A percentile compares a stretch with the other conserved stretches of the same genome.
phyloP scores from a whole-genome alignment of 2,888 invertebrate species.

The Itoplectis maculator region DNA sequence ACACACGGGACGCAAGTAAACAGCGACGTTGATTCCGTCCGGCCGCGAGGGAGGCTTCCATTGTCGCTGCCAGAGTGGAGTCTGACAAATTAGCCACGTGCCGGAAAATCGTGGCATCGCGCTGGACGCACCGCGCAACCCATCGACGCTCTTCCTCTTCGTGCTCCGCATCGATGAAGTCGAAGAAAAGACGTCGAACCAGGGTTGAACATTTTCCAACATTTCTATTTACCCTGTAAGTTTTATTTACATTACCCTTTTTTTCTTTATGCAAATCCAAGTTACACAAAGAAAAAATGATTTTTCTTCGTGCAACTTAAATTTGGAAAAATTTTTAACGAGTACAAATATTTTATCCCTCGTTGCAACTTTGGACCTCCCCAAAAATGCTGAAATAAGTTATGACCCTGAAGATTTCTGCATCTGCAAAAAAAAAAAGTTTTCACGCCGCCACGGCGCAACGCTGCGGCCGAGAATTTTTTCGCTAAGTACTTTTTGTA shows the following conservation, averaged over 20 bases:
- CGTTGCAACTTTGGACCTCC: conserved; percentile 30
- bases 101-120: conserved; percentile 39
- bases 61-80: conserved; percentile 65
- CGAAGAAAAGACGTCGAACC: conserved; percentile 12
- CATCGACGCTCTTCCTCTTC: neutral
- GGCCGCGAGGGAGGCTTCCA: conserved; percentile 46
- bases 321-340: too few relatives aligned
- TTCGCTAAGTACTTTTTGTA: too few relatives aligned
- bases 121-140: conserved; percentile 9
- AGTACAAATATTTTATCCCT: too few relatives aligned
- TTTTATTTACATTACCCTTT: too few relatives aligned
- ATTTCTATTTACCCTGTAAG: neutral
- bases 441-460: too few relatives aligned
- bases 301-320: neutral
- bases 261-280: too few relatives aligned
- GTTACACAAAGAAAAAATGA: too few relatives aligned
- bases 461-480: too few relatives aligned
- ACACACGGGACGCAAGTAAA: conserved; percentile 33
- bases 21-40: conserved; percentile 24
- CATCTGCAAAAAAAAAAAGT: too few relatives aligned
- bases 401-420: too few relatives aligned
- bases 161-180: neutral
- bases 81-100: conserved; percentile 83
- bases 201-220: conserved; percentile 4
- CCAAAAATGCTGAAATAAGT: too few relatives aligned